These are phyloP conservation scores for Malurus elegans DNA, from an alignment of 2,113 vertebrate species.

Conservation along the genomic window DNA sequence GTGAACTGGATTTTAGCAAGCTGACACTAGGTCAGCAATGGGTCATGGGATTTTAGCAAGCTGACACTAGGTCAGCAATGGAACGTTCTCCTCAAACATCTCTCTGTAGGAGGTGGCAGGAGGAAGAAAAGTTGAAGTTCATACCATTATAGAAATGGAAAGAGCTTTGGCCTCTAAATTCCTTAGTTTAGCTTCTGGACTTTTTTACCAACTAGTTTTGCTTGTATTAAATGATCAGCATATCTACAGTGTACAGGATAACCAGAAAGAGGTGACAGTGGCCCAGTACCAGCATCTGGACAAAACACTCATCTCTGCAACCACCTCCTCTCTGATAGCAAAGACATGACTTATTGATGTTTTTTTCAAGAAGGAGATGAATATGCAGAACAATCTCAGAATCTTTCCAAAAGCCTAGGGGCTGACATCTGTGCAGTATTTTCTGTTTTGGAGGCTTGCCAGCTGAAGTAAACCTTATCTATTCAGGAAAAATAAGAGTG, in stretches of 20 bases:
- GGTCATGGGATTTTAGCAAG: not conserved
- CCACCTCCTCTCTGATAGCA: not conserved
- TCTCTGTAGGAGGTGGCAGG: not conserved
- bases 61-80: not conserved
- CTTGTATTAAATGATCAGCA: not conserved
- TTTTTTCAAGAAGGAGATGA: not conserved
- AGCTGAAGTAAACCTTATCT: not conserved
- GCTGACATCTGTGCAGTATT: conserved; percentile 17
- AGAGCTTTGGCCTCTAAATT: not conserved
- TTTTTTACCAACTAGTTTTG: not conserved
- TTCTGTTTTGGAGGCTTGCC: not conserved
- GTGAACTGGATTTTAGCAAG: not conserved
- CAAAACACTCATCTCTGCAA: not conserved
- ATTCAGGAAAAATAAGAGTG: not conserved
- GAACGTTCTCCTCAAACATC: not conserved
- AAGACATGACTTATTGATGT: not conserved
- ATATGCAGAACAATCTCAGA: not conserved
- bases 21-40: not conserved
- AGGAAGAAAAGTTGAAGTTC: not conserved
- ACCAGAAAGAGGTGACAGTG: not conserved
- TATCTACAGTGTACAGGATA: not conserved
- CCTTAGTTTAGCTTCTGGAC: not conserved
- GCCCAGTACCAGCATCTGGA: not conserved
- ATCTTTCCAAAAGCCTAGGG: not conserved
- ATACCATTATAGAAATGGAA: not conserved